These are phyloP conservation scores for Erebia epiphron DNA, from an alignment of 2,888 invertebrate species.

Conservation along the genomic window DNA sequence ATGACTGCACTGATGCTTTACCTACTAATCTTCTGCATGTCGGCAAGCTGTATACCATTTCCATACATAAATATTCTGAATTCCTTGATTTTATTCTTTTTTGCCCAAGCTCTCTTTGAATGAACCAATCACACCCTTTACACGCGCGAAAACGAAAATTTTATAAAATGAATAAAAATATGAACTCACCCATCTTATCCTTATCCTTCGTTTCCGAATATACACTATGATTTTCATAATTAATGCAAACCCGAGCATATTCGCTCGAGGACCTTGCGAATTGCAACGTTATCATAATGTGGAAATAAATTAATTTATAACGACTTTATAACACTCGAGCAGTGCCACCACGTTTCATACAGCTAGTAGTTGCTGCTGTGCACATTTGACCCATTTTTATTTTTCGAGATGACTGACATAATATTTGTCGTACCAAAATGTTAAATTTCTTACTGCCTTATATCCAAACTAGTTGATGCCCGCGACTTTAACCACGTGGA, in stretches of 20 bases:
- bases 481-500: too few species aligned
- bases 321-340: background rate
- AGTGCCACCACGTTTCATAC: background rate
- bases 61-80: too few species aligned
- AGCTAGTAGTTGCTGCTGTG: background rate
- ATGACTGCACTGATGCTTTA: too few species aligned
- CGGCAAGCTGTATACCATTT: too few species aligned
- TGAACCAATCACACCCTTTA: background rate
- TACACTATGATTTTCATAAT: conserved; percentile 4
- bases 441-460: too few species aligned
- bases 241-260: background rate
- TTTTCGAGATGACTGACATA: background rate
- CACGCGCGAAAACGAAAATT: conserved; percentile 1
- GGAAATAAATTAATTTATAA: conserved; percentile 4
- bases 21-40: too few species aligned
- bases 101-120: background rate
- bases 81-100: too few species aligned
- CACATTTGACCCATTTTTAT: background rate
- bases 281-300: conserved; percentile 6
- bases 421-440: background rate
- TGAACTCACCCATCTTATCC: background rate
- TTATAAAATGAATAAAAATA: background rate
- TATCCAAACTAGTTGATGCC: too few species aligned
- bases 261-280: background rate
- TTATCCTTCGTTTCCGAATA: background rate